Conservation (phyloP, 2,888 invertebrate genomes). For the Acrobasis repandana region DNA sequence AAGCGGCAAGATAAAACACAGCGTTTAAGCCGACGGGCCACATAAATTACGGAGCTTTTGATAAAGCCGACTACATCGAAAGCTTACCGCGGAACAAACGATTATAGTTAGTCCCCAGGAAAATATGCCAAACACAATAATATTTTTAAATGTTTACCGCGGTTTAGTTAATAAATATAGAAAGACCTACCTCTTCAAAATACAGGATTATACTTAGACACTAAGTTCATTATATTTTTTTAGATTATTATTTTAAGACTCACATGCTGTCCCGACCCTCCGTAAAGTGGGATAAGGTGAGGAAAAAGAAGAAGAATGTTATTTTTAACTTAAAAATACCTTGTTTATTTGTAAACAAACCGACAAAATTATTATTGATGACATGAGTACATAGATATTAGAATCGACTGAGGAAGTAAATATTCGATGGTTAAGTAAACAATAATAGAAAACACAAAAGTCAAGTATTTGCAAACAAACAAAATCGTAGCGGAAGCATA, state of each 20-base stretch:
- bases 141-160: constrained; percentile 27
- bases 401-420: not conserved
- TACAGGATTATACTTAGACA: too few relatives aligned
- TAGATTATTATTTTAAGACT: too few relatives aligned
- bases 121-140: constrained; percentile 49
- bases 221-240: too few relatives aligned
- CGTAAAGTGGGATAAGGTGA: too few relatives aligned
- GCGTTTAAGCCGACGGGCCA: constrained; percentile 53
- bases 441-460: not conserved
- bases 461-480: constrained; percentile 33
- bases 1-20: constrained; percentile 55
- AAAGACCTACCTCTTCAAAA: not conserved
- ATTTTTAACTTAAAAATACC: too few relatives aligned
- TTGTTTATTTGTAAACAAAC: too few relatives aligned
- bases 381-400: not conserved
- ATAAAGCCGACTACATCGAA: constrained; percentile 60
- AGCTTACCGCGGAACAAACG: constrained; percentile 48
- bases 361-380: not conserved
- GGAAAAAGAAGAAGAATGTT: too few relatives aligned
- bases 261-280: too few relatives aligned
- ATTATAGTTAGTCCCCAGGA: constrained; percentile 57
- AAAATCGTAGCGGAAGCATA: constrained; percentile 36
- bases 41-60: constrained; percentile 67
- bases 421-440: not conserved
- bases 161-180: not conserved